phyloP scores from a whole-genome alignment of 2,888 invertebrate species.

The Oegoconia quadripuncta region DNA sequence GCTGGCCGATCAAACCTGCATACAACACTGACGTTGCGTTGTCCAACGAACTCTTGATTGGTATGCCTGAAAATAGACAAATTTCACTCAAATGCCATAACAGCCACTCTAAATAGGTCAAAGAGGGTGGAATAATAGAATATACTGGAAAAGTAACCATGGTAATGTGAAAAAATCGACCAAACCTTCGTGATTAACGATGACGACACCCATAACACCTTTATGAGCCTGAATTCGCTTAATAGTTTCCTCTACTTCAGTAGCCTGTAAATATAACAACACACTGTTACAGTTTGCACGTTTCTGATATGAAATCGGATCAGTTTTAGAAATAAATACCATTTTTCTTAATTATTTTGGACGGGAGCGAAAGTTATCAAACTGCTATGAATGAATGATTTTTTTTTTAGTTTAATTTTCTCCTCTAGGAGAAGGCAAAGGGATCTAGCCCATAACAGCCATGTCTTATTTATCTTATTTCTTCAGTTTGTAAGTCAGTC shows the following conservation, averaged over 20 bases:
- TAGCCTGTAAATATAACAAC: slow-evolving; percentile 67
- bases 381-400: not conserved
- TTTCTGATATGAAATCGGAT: not conserved
- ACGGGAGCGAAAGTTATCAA: not conserved
- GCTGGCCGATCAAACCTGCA: slow-evolving; percentile 93
- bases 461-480: too few species aligned
- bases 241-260: slow-evolving; percentile 98
- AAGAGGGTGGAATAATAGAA: slow-evolving; percentile 4
- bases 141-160: slow-evolving; percentile 4
- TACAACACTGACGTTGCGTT: slow-evolving; percentile 98
- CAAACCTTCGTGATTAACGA: slow-evolving; percentile 97
- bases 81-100: too few species aligned
- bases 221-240: slow-evolving; percentile 98
- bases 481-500: too few species aligned
- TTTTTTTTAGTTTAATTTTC: too few species aligned
- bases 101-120: slow-evolving; percentile 14
- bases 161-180: slow-evolving; percentile 45
- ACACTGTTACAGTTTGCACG: not conserved
- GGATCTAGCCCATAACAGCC: too few species aligned
- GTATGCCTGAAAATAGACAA: slow-evolving; percentile 87
- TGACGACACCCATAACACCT: slow-evolving; percentile 97
- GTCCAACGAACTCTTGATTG: slow-evolving; percentile 94
- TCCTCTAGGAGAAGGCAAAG: too few species aligned
- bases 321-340: slow-evolving; percentile 15
- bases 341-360: slow-evolving; percentile 16